phyloP scores from a whole-genome alignment of 2,888 invertebrate genomes.

The Ellobium chinense region DNA sequence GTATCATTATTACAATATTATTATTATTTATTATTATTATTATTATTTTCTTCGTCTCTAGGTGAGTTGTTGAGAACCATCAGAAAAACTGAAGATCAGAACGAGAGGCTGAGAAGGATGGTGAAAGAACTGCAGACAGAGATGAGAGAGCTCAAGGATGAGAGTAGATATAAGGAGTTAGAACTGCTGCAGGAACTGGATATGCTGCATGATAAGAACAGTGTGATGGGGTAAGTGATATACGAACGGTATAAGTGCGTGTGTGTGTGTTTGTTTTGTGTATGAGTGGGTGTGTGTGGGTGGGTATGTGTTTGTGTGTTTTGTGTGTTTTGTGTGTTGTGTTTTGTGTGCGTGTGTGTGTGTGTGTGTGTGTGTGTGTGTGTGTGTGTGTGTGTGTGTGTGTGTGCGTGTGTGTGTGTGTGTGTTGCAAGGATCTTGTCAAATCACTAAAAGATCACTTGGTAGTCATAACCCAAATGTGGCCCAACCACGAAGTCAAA shows the following conservation, averaged over 20 bases:
- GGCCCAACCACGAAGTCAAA: too few species aligned
- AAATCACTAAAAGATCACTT: too few species aligned
- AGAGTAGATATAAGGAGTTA: conserved; percentile 65
- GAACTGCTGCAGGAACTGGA: conserved; percentile 72
- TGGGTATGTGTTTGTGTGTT: not conserved
- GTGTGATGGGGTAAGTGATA: conserved; percentile 61
- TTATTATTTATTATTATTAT: too few species aligned
- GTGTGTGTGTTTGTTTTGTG: not conserved
- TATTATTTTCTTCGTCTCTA: conserved; percentile 46
- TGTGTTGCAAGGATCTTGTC: too few species aligned
- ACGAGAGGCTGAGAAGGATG: conserved; percentile 83
- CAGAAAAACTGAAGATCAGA: conserved; percentile 83
- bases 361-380: not conserved
- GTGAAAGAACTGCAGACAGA: conserved; percentile 60
- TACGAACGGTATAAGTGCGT: not conserved
- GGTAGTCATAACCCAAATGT: too few species aligned
- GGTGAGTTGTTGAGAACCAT: conserved; percentile 63
- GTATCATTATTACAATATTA: too few species aligned
- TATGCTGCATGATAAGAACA: conserved; percentile 72
- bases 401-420: not conserved
- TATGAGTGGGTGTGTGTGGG: not conserved
- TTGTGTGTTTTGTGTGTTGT: too few species aligned
- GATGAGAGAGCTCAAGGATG: conserved; percentile 64
- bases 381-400: not conserved
- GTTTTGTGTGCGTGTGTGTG: not conserved